Evolutionary conservation across 2,113 vertebrate species (phyloP), one percentile per base, ranked within the genome.

Genomic region (Camelus dromedarius): DNA sequence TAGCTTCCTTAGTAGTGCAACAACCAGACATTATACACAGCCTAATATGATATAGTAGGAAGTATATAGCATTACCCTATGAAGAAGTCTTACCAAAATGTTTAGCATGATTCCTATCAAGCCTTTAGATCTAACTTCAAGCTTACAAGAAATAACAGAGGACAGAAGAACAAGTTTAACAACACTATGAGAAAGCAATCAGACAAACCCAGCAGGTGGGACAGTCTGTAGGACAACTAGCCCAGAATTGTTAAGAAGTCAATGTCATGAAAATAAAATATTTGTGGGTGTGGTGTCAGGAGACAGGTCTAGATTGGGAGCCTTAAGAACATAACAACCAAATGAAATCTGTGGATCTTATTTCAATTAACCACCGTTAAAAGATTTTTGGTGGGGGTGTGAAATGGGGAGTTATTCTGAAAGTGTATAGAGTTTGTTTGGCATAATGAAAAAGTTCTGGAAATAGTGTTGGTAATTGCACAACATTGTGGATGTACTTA

Each of bases 91-190:
- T 66, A 90, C 52, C 58, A 67, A 69, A 83, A 73, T 28, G 10
- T 87, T 69, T 48, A 56, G 46, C 32, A 38, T 83, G 88, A 73
- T 54, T 80, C 42, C 73, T 64, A 87, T 15, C 56, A 66, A 81
- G 42, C 6, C 38, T 96, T 96, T 73, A 70, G 62, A 62, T 84
- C 81, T 48, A 83, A 87, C 18, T 83, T 75, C 14, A 35, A 89
- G 42, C 52, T 86, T 70, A 77, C 18, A 82, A 75, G 83, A 79
- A 96, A 89, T 9, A 54, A 54, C 19, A 87, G 69, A 86, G 32
- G 46, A 73, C 18, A 82, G 67, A 93, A 80, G 52, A 92, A 95
- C 94, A 86, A 60, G 67, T 92, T 89, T 73, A 92, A 42, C 50
- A 79, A n/a, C 15, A 82, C 50, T 26, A 32, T 35, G 35, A 95